Evolutionary conservation across 2,888 invertebrate species (phyloP).

Genomic region (Rugalucina vietnamica): DNA sequence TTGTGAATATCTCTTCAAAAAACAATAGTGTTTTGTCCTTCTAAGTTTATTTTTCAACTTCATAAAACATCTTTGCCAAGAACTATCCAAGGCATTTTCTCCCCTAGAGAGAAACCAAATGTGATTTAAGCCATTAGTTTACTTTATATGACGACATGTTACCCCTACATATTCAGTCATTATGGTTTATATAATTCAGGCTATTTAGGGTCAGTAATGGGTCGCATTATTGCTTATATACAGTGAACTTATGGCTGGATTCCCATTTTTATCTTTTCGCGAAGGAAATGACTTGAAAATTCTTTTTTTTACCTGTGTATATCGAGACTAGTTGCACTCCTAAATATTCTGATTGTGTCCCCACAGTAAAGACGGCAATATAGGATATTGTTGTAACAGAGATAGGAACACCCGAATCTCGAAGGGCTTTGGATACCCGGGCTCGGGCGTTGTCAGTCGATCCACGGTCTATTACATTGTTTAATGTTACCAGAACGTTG

Average conservation of each 20-base stretch:
- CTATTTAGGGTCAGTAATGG: not conserved
- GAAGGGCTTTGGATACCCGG: constrained; percentile 28
- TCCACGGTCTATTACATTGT: constrained; percentile 25
- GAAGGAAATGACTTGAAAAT: not conserved
- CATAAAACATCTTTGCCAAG: too few relatives aligned
- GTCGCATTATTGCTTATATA: too few relatives aligned
- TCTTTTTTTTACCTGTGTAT: constrained; percentile 27
- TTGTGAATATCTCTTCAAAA: too few relatives aligned
- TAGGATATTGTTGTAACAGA: constrained; percentile 37
- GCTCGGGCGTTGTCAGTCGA: constrained; percentile 30
- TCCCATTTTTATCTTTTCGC: not conserved
- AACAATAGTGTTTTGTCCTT: too few relatives aligned
- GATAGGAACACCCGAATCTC: constrained; percentile 24
- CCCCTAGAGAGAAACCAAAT: too few relatives aligned
- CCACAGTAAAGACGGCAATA: constrained; percentile 31
- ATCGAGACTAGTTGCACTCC: constrained; percentile 31
- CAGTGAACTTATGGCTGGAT: too few relatives aligned
- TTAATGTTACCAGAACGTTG: constrained; percentile 30
- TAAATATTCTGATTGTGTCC: constrained; percentile 31
- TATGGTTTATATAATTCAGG: not conserved
- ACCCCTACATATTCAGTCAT: not conserved
- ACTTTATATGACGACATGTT: not conserved
- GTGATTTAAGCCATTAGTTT: not conserved
- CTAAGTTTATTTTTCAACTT: too few relatives aligned
- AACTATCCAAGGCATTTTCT: too few relatives aligned